phyloP scores from a whole-genome alignment of 2,888 invertebrate genomes.

The Caenorhabditis imperialis region DNA sequence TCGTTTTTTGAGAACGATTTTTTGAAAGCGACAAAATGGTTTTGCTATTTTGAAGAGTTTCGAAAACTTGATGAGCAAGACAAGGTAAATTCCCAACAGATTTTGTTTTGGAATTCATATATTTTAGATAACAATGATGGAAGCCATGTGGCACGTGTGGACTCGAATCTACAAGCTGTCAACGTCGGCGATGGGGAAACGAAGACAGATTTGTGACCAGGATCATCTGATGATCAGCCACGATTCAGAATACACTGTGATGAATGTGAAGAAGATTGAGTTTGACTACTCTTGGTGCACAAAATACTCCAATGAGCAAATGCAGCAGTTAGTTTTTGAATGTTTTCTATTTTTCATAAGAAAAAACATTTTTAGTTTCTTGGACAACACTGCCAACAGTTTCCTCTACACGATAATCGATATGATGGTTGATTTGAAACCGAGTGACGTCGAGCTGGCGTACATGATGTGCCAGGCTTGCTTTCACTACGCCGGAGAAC shows the following conservation, averaged over 20 bases:
- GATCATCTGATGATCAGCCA: constrained; percentile 25
- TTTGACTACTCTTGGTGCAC: constrained; percentile 40
- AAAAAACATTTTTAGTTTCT: constrained; percentile 12
- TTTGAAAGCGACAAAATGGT: constrained; percentile 24
- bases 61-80: neutral
- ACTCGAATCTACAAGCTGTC: constrained; percentile 28
- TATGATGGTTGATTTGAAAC: constrained; percentile 30
- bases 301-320: constrained; percentile 38
- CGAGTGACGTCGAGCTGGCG: constrained; percentile 24
- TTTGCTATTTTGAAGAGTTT: constrained; percentile 25
- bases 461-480: constrained; percentile 39
- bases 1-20: constrained; percentile 36
- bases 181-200: constrained; percentile 20
- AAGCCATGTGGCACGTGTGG: constrained; percentile 42
- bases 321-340: constrained; percentile 21
- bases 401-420: constrained; percentile 31
- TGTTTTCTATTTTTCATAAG: neutral
- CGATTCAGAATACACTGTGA: constrained; percentile 28
- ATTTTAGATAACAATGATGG: constrained; percentile 38
- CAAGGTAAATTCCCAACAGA: constrained; percentile 1
- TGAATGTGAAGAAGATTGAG: constrained; percentile 34
- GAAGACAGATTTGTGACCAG: constrained; percentile 19
- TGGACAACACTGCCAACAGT: constrained; percentile 38
- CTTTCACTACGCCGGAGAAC: constrained; percentile 31
- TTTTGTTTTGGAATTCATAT: neutral